Conservation (phyloP, 1,140 invertebrate genomes). For the Neodiprion fabricii region DNA sequence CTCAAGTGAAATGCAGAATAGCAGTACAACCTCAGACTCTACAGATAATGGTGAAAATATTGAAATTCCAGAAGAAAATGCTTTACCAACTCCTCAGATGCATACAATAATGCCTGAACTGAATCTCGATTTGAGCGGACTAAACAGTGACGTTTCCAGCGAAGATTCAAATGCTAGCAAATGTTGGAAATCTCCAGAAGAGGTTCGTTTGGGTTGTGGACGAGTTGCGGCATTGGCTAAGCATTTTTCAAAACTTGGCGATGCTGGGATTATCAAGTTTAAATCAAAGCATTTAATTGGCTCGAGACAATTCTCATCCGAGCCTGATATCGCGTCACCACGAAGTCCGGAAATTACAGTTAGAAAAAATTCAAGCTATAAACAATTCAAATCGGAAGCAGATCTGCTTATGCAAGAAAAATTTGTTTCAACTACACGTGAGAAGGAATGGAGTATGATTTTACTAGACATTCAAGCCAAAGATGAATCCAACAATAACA, state of each 20-base stretch:
- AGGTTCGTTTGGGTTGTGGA: constrained; percentile 65
- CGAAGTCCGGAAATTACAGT: constrained; percentile 27
- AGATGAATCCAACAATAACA: constrained; percentile 19
- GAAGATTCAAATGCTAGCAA: constrained; percentile 58
- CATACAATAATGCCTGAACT: constrained; percentile 46
- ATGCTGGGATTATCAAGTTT: constrained; percentile 55
- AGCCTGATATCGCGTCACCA: constrained; percentile 50
- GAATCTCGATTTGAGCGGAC: constrained; percentile 51
- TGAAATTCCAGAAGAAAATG: constrained; percentile 18
- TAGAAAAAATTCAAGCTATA: constrained; percentile 16
- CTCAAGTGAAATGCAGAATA: not conserved
- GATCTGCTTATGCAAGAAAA: constrained; percentile 42
- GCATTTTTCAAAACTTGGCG: constrained; percentile 64
- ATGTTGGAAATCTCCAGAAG: constrained; percentile 69
- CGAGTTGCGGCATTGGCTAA: constrained; percentile 68
- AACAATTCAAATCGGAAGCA: constrained; percentile 43
- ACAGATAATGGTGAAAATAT: constrained; percentile 14
- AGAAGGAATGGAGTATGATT: constrained; percentile 52
- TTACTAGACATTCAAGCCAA: constrained; percentile 45
- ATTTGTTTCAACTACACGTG: constrained; percentile 36
- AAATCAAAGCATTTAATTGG: constrained; percentile 38
- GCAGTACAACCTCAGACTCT: not conserved
- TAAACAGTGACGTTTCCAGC: constrained; percentile 52
- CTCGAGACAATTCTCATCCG: constrained; percentile 49
- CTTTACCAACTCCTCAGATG: constrained; percentile 27